Base-by-base conservation (phyloP, 2,888 invertebrate species). In the Listrodromus nycthemerus region DNA sequence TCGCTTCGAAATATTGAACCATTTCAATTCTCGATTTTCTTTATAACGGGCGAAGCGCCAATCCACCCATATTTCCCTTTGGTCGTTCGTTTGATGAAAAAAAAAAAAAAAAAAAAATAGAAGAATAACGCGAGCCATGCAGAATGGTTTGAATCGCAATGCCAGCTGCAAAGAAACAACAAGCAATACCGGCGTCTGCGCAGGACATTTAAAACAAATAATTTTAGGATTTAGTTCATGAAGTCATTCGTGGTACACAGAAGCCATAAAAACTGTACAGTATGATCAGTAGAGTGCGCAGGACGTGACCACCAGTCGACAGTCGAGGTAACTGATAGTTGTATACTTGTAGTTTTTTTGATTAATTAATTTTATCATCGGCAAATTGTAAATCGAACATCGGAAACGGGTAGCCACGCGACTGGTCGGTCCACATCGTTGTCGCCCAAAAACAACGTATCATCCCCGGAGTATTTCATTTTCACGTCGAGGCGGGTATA, bases 381-480 rank as follows among this genome's bases (percentile, higher is more conserved):
- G 69, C 80, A 76, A 83, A 83, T 73, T 76, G 80, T 67, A 52
- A 83, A 83, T 80, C 67, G 83, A 83, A 80, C 80, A 45, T 73
- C 52, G 45, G 37, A 69, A 83, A 83, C 73, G 76, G 83, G 13
- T 41, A n/a, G 58, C 61, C 48, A 61, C 21, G 58, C 33, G 48
- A 61, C 45, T 41, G 69, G 52, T 33, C 45, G 37, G 45, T 52
- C 66, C 16, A 83, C 8, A 55, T 19, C 45, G 52, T 55, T 27
- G 37, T 19, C 71, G 41, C 33, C 30, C 58, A 65, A 83, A 83
- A 86, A 83, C 84, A 80, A 83, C 71, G 71, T 81, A 81, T 80
- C 75, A 66, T 75, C 87, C 79, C 66, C 76, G 78, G 80, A 37
- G 76, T 81, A 55, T 66, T 80, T 75, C 74, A 76, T 80, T 71